Base-by-base conservation (phyloP, 1,140 invertebrate species). In the Drosophila trapezifrons region DNA sequence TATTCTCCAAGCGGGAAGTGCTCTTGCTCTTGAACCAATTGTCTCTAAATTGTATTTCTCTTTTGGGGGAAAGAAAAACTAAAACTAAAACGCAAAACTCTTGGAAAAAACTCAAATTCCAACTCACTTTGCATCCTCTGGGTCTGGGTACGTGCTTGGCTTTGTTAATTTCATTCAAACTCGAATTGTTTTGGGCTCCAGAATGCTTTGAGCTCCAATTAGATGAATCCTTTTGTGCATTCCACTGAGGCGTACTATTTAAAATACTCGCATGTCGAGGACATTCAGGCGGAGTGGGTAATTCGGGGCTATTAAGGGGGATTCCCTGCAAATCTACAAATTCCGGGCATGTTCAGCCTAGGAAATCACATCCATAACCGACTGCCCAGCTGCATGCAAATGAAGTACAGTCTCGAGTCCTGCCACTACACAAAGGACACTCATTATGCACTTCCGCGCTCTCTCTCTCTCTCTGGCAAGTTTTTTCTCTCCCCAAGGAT, bases 321-420 rank as follows among this genome's bases (percentile, higher is more conserved):
- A 37, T 71, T 54, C 66, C 54, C 17, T n/a, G n/a, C n/a, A n/a
- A n/a, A n/a, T n/a, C n/a, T n/a, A n/a, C n/a, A n/a, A n/a, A n/a
- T n/a, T 55, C 35, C 46, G 9, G 47, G 25, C 49, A 63, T 22
- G 22, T 40, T 57, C 22, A 49, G 9, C 15, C 2, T 1, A 35
- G 49, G 29, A 85, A 84, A 84, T 84, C 77, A 80, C 81, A 69
- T 69, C 45, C 63, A 72, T 80, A 73, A 70, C 40, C 54, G 60
- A 9, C 17, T 62, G 38, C 22, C 63, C 42, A 43, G 37, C 22
- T 62, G 47, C 73, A 65, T 66, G 60, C 75, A 84, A 83, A 83
- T 83, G 52, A 84, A 83, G 80, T 84, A 85, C 81, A 85, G 73
- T 84, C 81, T 62, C 77, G 67, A 58, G 55, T 72, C 58, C 29